These are phyloP conservation scores for Matsumyia berberina DNA, from an alignment of 2,888 invertebrate genomes.

Conservation along the genomic window DNA sequence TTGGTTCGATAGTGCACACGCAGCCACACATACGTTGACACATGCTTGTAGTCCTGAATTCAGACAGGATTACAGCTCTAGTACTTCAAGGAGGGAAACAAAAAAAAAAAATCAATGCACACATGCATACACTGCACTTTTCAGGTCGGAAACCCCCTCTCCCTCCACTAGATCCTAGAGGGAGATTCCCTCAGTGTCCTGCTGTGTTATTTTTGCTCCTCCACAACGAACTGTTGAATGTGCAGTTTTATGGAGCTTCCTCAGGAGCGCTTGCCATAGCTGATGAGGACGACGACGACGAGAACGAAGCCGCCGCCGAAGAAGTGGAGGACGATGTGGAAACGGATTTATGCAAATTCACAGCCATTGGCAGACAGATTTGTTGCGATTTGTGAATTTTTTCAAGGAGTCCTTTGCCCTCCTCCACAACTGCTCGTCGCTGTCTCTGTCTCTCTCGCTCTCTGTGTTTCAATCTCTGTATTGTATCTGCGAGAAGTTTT, in stretches of 20 bases:
- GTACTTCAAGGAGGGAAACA: too few species aligned
- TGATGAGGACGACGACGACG: conserved; percentile 36
- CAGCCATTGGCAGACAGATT: conserved; percentile 77
- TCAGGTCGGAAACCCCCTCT: conserved; percentile 5
- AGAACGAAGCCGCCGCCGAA: neutral
- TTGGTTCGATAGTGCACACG: conserved; percentile 44
- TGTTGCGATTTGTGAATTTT: conserved; percentile 78
- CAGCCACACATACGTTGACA: conserved; percentile 21
- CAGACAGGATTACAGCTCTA: neutral
- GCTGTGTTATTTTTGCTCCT: conserved; percentile 68
- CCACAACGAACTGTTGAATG: conserved; percentile 76
- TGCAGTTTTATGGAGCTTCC: conserved; percentile 74
- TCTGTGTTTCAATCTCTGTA: neutral
- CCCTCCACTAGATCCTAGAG: neutral
- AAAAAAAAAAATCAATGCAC: neutral
- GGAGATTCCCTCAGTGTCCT: conserved; percentile 52
- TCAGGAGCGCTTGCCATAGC: conserved; percentile 47
- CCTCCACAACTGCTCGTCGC: neutral
- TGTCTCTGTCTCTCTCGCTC: conserved; percentile 14
- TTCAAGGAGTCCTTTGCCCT: conserved; percentile 70
- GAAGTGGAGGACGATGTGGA: conserved; percentile 44
- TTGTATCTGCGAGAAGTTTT: conserved; percentile 67
- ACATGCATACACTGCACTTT: conserved; percentile 63
- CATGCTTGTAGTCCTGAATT: neutral
- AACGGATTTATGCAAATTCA: conserved; percentile 78